These are phyloP conservation scores for Hafferia zeledoni DNA, from an alignment of 2,797 vertebrate species.

Conservation along the genomic window DNA sequence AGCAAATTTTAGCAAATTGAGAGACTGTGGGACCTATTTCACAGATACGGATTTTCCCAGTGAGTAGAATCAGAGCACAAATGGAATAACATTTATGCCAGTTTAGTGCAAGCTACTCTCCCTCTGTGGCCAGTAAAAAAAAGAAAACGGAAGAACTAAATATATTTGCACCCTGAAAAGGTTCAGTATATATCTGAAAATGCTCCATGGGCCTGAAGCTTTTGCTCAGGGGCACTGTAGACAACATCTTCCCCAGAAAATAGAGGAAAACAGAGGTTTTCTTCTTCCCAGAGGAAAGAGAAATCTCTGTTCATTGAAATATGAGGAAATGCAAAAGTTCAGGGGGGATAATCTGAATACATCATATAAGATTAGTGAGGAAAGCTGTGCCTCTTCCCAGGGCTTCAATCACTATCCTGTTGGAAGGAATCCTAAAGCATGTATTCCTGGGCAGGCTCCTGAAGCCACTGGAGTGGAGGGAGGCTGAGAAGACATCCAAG, in stretches of 20 bases:
- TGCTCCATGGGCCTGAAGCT: background rate
- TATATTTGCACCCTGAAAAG: background rate
- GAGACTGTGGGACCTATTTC: background rate
- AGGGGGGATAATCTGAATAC: background rate
- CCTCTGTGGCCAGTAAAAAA: background rate
- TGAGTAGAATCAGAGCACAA: background rate
- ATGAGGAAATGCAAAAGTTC: rapidly evolving
- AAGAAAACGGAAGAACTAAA: background rate
- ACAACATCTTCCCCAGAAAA: background rate
- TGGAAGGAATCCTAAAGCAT: background rate
- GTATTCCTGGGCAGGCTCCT: background rate
- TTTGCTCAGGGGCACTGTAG: background rate
- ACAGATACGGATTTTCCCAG: background rate
- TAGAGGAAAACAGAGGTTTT: background rate
- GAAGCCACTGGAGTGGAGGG: background rate
- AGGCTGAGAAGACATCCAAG: background rate
- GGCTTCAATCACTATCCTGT: background rate
- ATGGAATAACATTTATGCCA: background rate
- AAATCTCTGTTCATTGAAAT: background rate
- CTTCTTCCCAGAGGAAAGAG: background rate
- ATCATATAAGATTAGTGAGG: background rate
- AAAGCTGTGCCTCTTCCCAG: background rate
- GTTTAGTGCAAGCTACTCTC: background rate
- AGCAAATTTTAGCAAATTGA: background rate
- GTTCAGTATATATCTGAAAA: background rate